Conservation (phyloP, 2,888 invertebrate genomes). For the Xanthostigma xanthostigma region DNA sequence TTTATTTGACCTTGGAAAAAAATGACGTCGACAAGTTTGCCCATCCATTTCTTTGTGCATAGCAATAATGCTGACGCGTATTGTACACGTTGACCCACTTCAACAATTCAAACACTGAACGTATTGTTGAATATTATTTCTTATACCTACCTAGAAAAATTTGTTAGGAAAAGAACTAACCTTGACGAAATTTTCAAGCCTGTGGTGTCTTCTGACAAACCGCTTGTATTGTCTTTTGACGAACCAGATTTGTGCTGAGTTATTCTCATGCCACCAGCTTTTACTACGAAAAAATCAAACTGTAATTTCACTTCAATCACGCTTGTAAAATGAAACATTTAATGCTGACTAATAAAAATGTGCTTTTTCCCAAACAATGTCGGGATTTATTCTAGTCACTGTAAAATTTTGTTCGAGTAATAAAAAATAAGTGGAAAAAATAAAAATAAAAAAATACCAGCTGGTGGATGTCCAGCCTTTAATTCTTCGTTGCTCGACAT, state of each 20-base stretch:
- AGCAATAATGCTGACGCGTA: no score
- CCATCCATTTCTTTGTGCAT: no score
- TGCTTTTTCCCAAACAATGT: neutral
- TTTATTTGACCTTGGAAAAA: no score
- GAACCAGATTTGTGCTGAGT: conserved; percentile 70
- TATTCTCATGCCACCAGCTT: conserved; percentile 86
- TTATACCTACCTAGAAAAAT: neutral
- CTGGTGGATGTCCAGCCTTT: conserved; percentile 81
- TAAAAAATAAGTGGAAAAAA: conserved; percentile 17
- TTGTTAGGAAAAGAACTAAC: conserved; percentile 17
- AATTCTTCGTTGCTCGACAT: conserved; percentile 53
- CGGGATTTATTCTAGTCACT: neutral
- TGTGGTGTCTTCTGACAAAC: conserved; percentile 52
- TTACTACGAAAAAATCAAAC: conserved; percentile 39
- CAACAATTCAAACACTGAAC: no score
- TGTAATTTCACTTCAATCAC: no score
- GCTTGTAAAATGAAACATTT: neutral
- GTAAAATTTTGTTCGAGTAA: neutral
- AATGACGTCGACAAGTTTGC: no score
- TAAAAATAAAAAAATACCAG: conserved; percentile 43
- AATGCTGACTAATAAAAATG: neutral
- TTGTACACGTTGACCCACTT: no score
- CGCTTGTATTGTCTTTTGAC: conserved; percentile 36
- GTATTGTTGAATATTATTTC: no score
- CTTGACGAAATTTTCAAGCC: conserved; percentile 56